Evolutionary conservation across 1,140 invertebrate species (phyloP).

Genomic region (Oncopodura yosiiana): DNA sequence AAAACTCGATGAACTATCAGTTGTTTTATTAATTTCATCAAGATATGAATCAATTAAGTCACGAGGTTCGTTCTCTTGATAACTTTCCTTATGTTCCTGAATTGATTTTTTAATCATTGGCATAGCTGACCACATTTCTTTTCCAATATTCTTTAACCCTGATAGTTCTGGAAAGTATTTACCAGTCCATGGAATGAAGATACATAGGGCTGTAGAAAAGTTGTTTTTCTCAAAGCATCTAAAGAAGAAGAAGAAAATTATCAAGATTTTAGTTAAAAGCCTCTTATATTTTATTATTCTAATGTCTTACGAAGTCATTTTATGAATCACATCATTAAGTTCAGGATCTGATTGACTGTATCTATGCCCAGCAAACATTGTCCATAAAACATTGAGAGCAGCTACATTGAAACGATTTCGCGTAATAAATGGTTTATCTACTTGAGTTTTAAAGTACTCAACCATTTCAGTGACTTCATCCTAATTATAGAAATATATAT

Average conservation of each 20-base stretch:
- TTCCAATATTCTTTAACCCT: background rate
- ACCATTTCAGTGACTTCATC: constrained; percentile 4
- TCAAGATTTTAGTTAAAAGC: too few species aligned
- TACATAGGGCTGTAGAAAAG: background rate
- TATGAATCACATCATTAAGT: background rate
- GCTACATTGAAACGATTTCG: constrained; percentile 26
- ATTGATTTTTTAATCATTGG: background rate
- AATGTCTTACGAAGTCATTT: constrained; percentile 5
- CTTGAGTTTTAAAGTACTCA: background rate
- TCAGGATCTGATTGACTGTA: constrained; percentile 40
- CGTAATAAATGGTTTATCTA: background rate
- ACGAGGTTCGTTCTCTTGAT: too few species aligned
- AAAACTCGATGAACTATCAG: background rate
- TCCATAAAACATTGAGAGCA: constrained; percentile 73
- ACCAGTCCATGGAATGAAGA: background rate
- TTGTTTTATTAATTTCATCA: background rate
- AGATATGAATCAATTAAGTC: constrained; percentile 3
- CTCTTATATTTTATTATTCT: too few species aligned
- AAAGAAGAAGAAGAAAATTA: too few species aligned
- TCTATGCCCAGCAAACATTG: constrained; percentile 66
- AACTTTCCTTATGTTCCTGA: background rate
- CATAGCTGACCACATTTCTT: background rate
- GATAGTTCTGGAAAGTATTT: background rate
- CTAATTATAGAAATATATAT: too few species aligned
- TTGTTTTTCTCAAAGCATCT: background rate